A percentile compares a stretch with the other conserved stretches of the same genome.
Evolutionary conservation across 37 sponge, comb jelly and placozoan genomes (phyloP).

Genomic region (Aplysina aerophoba): DNA sequence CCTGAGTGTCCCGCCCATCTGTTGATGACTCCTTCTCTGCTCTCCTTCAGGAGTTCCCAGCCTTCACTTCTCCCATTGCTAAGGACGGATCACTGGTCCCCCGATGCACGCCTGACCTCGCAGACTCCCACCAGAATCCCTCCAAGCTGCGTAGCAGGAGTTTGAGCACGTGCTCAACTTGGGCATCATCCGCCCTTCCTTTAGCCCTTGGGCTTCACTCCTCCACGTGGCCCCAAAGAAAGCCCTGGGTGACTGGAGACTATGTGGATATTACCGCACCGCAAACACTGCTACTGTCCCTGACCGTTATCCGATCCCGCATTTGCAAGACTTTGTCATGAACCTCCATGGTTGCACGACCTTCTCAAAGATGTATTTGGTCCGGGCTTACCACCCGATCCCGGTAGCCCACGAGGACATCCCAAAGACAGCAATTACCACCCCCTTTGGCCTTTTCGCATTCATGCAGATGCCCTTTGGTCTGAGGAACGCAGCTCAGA

Average conservation of each 20-base stretch:
- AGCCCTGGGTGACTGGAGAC: slow-evolving; percentile 63
- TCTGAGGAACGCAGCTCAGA: slow-evolving; percentile 54
- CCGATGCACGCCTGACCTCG: slow-evolving; percentile 41
- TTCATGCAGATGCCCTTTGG: slow-evolving; percentile 56
- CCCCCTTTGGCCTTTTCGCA: slow-evolving; percentile 65
- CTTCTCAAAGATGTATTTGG: slow-evolving; percentile 67
- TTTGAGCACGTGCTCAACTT: slow-evolving; percentile 58
- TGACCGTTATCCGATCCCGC: slow-evolving; percentile 68
- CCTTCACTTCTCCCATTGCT: neutral
- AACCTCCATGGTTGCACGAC: slow-evolving; percentile 49
- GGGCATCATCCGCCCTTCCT: slow-evolving; percentile 52
- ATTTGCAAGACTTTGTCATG: slow-evolving; percentile 60
- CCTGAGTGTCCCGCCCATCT: too few relatives aligned
- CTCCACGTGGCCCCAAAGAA: slow-evolving; percentile 60
- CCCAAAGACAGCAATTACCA: slow-evolving; percentile 55
- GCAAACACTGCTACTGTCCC: slow-evolving; percentile 56
- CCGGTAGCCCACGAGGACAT: slow-evolving; percentile 49
- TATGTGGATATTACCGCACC: slow-evolving; percentile 73
- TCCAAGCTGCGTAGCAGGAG: slow-evolving; percentile 29
- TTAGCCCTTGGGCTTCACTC: slow-evolving; percentile 43
- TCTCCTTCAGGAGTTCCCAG: slow-evolving; percentile 27
- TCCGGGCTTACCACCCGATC: slow-evolving; percentile 56
- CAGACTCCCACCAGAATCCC: slow-evolving; percentile 35
- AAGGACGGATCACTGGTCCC: slow-evolving; percentile 26
- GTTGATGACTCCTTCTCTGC: too few relatives aligned